Evolutionary conservation across 2,888 invertebrate genomes (phyloP).

Genomic region (Azorinus chamasolen): DNA sequence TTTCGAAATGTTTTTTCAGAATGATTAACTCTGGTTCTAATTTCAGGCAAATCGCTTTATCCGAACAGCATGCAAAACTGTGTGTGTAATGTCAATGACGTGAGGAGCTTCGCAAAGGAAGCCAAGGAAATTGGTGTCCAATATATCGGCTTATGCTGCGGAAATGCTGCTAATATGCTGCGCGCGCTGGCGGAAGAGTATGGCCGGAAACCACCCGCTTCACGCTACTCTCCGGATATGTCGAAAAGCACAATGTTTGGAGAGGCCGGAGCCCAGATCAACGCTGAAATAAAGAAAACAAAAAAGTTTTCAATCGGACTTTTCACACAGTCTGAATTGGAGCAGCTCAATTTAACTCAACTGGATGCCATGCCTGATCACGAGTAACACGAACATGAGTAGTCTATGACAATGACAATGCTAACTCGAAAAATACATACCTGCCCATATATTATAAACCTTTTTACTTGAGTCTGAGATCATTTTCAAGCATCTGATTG

Average conservation of each 20-base stretch:
- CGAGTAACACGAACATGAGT: too few relatives aligned
- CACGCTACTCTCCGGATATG: constrained; percentile 65
- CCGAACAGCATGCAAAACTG: constrained; percentile 67
- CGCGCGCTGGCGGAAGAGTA: constrained; percentile 77
- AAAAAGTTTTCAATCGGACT: constrained; percentile 41
- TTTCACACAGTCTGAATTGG: constrained; percentile 23
- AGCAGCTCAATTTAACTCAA: constrained; percentile 6
- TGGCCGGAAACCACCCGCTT: constrained; percentile 75
- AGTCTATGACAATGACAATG: too few relatives aligned
- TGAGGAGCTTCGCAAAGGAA: constrained; percentile 74
- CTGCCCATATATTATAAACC: too few relatives aligned
- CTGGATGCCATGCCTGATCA: too few relatives aligned
- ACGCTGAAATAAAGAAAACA: constrained; percentile 32
- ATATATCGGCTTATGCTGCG: constrained; percentile 84
- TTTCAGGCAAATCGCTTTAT: constrained; percentile 60
- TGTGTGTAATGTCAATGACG: constrained; percentile 70
- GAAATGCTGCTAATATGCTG: constrained; percentile 74
- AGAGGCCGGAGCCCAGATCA: constrained; percentile 29
- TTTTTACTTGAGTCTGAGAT: too few relatives aligned
- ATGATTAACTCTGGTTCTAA: too few relatives aligned
- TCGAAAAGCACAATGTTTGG: constrained; percentile 51
- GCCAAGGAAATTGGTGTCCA: constrained; percentile 77
- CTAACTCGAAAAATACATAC: too few relatives aligned
- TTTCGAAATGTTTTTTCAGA: too few relatives aligned
- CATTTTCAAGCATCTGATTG: too few relatives aligned